These are phyloP conservation scores for Odontesthes bonariensis DNA, from an alignment of 2,113 vertebrate species.

Conservation along the genomic window DNA sequence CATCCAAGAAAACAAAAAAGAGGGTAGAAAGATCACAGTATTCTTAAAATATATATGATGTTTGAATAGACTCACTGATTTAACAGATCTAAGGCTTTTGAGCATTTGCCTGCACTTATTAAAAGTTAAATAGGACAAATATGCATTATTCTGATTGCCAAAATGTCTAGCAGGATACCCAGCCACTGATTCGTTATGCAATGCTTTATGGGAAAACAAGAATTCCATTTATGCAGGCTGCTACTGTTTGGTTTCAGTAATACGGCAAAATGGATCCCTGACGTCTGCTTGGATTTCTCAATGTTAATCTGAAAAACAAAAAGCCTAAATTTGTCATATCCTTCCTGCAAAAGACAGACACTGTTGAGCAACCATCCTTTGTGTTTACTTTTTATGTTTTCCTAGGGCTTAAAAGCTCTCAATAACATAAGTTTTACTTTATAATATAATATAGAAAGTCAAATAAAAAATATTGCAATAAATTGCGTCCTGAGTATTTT, in stretches of 20 bases:
- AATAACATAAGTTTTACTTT: not conserved
- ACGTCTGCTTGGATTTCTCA: constrained; percentile 2
- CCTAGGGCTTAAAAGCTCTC: not conserved
- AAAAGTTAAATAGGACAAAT: constrained; percentile 24
- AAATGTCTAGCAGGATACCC: constrained; percentile 4
- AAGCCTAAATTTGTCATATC: not conserved
- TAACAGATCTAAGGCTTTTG: not conserved
- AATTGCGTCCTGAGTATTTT: constrained; percentile 12
- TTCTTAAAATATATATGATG: constrained; percentile 1
- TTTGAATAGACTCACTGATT: not conserved
- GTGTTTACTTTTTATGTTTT: not conserved
- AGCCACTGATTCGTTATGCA: constrained; percentile 12
- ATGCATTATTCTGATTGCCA: constrained; percentile 31
- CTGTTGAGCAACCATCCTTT: not conserved
- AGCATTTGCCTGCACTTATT: not conserved
- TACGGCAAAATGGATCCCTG: constrained; percentile 3
- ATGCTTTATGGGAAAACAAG: constrained; percentile 27
- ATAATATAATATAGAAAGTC: not conserved
- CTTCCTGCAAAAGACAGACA: not conserved
- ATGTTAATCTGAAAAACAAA: too few species aligned
- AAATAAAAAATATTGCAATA: not conserved
- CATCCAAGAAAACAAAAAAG: not conserved
- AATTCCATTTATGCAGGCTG: constrained; percentile 21
- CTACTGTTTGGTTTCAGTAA: not conserved
- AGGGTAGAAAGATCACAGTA: not conserved